These are phyloP conservation scores for Synanthedon myopaeformis DNA, from an alignment of 2,888 invertebrate genomes.

Conservation along the genomic window DNA sequence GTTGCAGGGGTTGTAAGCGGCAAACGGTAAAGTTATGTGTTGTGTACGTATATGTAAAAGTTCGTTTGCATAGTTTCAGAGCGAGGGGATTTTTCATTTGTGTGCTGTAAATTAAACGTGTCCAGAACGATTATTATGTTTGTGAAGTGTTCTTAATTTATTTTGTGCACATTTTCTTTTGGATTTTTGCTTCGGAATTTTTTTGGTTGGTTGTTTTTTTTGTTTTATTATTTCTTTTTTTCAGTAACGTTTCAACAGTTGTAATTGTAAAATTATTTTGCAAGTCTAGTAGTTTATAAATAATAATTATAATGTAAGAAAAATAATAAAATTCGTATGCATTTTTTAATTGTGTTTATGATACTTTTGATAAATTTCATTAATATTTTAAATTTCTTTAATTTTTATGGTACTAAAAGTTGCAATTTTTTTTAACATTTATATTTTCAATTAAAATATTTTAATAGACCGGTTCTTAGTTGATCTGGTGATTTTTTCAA, in stretches of 20 bases:
- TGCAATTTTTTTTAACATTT: too few species aligned
- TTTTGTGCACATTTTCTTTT: conserved; percentile 64
- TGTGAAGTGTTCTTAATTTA: conserved; percentile 60
- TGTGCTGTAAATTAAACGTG: conserved; percentile 40
- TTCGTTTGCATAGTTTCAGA: conserved; percentile 50
- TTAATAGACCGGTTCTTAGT: too few species aligned
- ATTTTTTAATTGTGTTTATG: too few species aligned
- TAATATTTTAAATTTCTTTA: too few species aligned
- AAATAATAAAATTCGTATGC: background rate
- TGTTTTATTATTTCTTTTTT: conserved; percentile 23
- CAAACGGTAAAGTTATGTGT: conserved; percentile 65
- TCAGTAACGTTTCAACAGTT: conserved; percentile 2
- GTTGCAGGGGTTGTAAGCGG: conserved; percentile 43
- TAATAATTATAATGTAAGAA: too few species aligned
- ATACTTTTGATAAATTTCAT: too few species aligned
- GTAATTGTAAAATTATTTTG: too few species aligned
- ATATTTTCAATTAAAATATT: too few species aligned
- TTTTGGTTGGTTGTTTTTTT: conserved; percentile 54
- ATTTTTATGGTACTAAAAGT: too few species aligned
- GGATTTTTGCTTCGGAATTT: conserved; percentile 65
- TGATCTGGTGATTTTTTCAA: too few species aligned
- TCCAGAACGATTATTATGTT: conserved; percentile 45
- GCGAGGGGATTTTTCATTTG: conserved; percentile 47
- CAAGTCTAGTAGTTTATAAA: background rate
- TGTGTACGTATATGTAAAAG: conserved; percentile 37